Evolutionary conservation across 2,113 vertebrate genomes (phyloP), one percentile per base, ranked within the genome.

Genomic region (Gnathonemus echidnorhynchus): DNA sequence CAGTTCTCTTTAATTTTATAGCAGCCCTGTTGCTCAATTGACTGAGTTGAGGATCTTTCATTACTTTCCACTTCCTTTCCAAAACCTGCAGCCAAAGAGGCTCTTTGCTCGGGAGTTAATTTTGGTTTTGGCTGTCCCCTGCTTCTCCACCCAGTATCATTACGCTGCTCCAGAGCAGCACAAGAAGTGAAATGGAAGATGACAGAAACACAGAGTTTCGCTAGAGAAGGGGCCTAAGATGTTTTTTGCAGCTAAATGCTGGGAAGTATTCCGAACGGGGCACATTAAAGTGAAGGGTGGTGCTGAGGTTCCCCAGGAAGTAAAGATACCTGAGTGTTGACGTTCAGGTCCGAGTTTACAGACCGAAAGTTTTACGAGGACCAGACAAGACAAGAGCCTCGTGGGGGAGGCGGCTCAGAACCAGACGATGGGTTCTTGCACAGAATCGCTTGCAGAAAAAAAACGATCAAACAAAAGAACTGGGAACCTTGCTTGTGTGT

Each of bases 141-240:
- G 92, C 95, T 92, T 97, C 97, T 96, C 97, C 97, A 97, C 97
- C 97, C 97, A 96, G 95, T 95, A 95, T 97, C 97, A 97, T 98
- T 97, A 97, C 97, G 96, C 96, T 95, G 94, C 96, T 97, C 92
- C 95, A 96, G 92, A 94, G 94, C 92, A 95, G 94, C 93, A 84
- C 19, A 90, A 89, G 90, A 90, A 88, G 88, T 86, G 11, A 86
- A 88, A 89, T 88, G 70, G 74, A 66, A 31, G 70, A 91, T 35
- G 2, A 58, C 87, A 8, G 88, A 19, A n/a, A 89, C 90, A 45
- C 90, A 13, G 39, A 8, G 39, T 50, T 49, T 49, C 15, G 39
- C 35, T n/a, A 27, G 8, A 11, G 35, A 89, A 45, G 39, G 80
- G 42, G 46, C 88, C 74, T 11, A 24, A n/a, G 88, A 24, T 58